Base-by-base conservation (phyloP, 1,140 invertebrate species). In the Temnothorax longispinosus region DNA sequence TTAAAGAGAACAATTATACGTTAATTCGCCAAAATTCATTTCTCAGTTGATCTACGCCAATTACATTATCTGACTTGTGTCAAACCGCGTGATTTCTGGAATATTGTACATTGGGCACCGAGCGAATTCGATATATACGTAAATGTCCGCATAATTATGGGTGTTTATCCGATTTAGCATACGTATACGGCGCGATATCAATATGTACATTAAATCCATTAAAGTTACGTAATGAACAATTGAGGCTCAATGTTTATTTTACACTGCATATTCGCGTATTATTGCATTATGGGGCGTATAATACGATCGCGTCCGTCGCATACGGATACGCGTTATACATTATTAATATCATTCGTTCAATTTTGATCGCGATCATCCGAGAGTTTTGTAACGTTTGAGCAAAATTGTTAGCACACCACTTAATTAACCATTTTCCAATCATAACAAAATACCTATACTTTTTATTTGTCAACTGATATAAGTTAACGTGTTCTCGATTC, bases 61-160 rank as follows among this genome's bases (percentile, higher is more conserved):
- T 75, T 84, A 75, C 7, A 84, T 74, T 82, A 74, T 35, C 27
- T 50, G 69, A 84, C 69, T 74, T 74, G 54, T 84, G 69, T 75
- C 54, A 74, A 47, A 54, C 27, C 11, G 27, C 54, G 7, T 1
- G 18, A 18, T 75, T 84, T 50, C 69, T 38, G 41, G 54, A 38
- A 82, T 82, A 82, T 74, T 74, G 52, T 65, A 47, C 52, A 21
- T 47, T 6, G 67, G 21, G 35, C 54, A 15, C 47, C 27, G 21
- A 21, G 8, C 38, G 27, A 54, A 82, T 74, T 71, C 41, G 69
- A 84, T 84, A 75, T 84, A 84, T 50, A 60, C 69, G 54, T 84
- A 89, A 77, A 89, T 87, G 67, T 84, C 87, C 77, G 58, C 58
- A 89, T 90, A 90, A 89, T 90, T 89, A 87, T 85, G 41, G 32